These are phyloP conservation scores for Bostrychus sinensis DNA, from an alignment of 2,113 vertebrate species.

Conservation along the genomic window DNA sequence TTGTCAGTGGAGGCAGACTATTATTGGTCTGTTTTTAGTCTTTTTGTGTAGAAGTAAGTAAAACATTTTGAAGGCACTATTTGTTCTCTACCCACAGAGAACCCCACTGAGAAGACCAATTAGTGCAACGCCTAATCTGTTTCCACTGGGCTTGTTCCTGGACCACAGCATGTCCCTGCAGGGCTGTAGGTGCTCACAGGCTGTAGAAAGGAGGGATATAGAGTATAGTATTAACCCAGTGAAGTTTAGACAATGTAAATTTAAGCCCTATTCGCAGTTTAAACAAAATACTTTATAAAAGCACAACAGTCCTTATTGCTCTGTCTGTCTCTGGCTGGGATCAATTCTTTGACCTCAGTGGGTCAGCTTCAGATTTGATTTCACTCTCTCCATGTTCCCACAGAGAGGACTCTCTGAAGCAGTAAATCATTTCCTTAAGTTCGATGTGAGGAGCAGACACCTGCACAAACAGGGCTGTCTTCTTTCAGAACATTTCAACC, in stretches of 20 bases:
- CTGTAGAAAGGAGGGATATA: background rate
- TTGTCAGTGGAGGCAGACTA: too few species aligned
- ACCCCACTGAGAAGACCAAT: too few species aligned
- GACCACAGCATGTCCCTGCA: background rate
- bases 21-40: too few species aligned
- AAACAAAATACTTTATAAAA: conserved; percentile 22
- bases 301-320: conserved; percentile 10
- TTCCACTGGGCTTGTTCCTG: too few species aligned
- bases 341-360: conserved; percentile 55
- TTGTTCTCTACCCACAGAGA: too few species aligned
- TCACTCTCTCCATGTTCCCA: conserved; percentile 53
- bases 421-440: conserved; percentile 54
- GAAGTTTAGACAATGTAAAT: conserved; percentile 2
- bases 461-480: conserved; percentile 17
- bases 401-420: conserved; percentile 58
- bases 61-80: background rate
- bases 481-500: conserved; percentile 24
- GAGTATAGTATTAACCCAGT: background rate
- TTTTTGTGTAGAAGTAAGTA: background rate
- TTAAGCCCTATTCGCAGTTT: background rate
- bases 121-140: too few species aligned
- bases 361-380: conserved; percentile 62
- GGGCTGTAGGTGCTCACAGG: too few species aligned
- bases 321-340: conserved; percentile 26
- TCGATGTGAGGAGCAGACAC: conserved; percentile 46